phyloP scores from a whole-genome alignment of 2,797 vertebrate genomes.

The Chanos chanos region DNA sequence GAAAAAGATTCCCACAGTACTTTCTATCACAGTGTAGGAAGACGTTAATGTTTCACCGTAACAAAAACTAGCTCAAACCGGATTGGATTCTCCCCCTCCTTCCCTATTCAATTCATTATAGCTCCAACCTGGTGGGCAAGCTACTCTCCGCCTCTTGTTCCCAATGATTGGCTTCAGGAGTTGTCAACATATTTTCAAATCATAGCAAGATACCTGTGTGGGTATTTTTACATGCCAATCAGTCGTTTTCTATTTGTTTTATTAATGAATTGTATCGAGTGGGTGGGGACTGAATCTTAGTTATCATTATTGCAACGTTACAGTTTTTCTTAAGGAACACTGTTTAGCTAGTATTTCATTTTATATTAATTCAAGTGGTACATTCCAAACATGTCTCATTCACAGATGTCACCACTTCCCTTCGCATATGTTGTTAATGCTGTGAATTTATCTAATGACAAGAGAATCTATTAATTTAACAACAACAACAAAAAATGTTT shows the following conservation, averaged over 20 bases:
- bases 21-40: conserved; percentile 66
- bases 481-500: too few species aligned
- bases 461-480: too few species aligned
- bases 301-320: too few species aligned
- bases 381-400: too few species aligned
- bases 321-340: too few species aligned
- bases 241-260: conserved; percentile 55
- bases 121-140: conserved; percentile 58
- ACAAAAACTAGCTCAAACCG: conserved; percentile 87
- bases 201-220: conserved; percentile 62
- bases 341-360: background rate
- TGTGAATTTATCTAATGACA: too few species aligned
- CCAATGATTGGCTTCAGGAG: conserved; percentile 62
- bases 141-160: conserved; percentile 40
- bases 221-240: conserved; percentile 66
- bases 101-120: conserved; percentile 70
- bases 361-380: too few species aligned
- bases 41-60: conserved; percentile 80
- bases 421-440: too few species aligned
- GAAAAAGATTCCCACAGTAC: conserved; percentile 66
- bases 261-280: background rate
- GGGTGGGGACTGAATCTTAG: background rate
- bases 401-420: too few species aligned
- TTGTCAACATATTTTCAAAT: conserved; percentile 66
- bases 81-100: conserved; percentile 81